Percentiles rank a stretch among this genome's conserved stretches.
These are phyloP conservation scores for Muscina levida DNA, from an alignment of 2,888 invertebrate species.

Conservation along the genomic window DNA sequence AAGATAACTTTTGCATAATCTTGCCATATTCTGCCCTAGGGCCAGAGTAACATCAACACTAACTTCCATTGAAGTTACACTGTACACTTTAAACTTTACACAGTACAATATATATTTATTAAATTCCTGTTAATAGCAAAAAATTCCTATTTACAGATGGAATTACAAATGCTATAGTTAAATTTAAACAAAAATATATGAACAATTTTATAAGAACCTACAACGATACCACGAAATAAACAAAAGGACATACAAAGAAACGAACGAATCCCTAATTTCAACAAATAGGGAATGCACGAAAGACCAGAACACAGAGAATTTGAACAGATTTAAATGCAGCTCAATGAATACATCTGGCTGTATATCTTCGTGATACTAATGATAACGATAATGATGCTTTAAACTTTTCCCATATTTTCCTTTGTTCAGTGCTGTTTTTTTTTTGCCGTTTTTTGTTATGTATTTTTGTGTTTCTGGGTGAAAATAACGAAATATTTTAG, in stretches of 20 bases:
- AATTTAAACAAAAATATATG: neutral
- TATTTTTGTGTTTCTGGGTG: slow-evolving; percentile 8
- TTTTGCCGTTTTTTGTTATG: slow-evolving; percentile 29
- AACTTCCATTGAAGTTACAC: neutral
- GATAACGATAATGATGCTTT: slow-evolving; percentile 53
- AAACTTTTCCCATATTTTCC: slow-evolving; percentile 18
- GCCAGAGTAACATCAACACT: neutral
- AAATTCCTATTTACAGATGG: too few species aligned
- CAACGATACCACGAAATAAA: neutral
- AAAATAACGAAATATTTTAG: slow-evolving; percentile 35
- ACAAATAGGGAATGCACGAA: neutral
- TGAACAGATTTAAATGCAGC: slow-evolving; percentile 51
- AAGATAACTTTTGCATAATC: too few species aligned
- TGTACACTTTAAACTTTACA: too few species aligned
- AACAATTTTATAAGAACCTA: too few species aligned
- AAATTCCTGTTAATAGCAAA: too few species aligned
- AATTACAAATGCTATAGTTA: neutral
- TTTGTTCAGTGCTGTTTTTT: neutral
- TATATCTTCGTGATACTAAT: slow-evolving; percentile 53
- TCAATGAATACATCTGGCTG: slow-evolving; percentile 50
- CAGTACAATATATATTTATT: too few species aligned
- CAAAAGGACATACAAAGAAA: neutral
- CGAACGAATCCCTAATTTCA: too few species aligned
- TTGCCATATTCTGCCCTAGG: too few species aligned
- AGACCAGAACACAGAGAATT: neutral